phyloP scores from a whole-genome alignment of 2,888 invertebrate genomes.

The Drosophila pullipes region DNA sequence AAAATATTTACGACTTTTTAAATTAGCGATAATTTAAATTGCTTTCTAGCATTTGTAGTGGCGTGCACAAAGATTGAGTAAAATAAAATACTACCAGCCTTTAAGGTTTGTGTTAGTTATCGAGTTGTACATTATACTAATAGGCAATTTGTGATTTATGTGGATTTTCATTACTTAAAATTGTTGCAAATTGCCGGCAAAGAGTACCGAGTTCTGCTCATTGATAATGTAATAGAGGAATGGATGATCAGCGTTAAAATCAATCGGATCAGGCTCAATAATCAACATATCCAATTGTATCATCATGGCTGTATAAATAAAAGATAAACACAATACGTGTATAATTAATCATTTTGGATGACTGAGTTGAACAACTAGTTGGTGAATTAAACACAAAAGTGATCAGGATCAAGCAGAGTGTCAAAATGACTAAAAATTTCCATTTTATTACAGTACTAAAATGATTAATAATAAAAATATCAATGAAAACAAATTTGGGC shows the following conservation, averaged over 20 bases:
- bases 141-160: neutral
- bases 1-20: neutral
- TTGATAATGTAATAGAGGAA: constrained; percentile 23
- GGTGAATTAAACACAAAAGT: neutral
- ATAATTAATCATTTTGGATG: neutral
- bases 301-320: constrained; percentile 2
- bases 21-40: neutral
- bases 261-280: constrained; percentile 29
- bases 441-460: neutral
- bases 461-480: neutral
- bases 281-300: constrained; percentile 9
- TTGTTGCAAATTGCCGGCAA: constrained; percentile 30
- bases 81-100: neutral
- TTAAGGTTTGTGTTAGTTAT: neutral
- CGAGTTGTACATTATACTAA: neutral
- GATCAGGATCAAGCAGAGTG: neutral
- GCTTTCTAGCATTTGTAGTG: neutral
- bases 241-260: constrained; percentile 28
- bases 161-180: constrained; percentile 14
- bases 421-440: neutral
- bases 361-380: neutral
- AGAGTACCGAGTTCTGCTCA: neutral
- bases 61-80: neutral
- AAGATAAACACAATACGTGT: constrained; percentile 12
- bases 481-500: neutral